Percentiles rank a stretch among this genome's conserved stretches.
Evolutionary conservation across 1,140 invertebrate genomes (phyloP).

Genomic region (Trichoplusia ni): DNA sequence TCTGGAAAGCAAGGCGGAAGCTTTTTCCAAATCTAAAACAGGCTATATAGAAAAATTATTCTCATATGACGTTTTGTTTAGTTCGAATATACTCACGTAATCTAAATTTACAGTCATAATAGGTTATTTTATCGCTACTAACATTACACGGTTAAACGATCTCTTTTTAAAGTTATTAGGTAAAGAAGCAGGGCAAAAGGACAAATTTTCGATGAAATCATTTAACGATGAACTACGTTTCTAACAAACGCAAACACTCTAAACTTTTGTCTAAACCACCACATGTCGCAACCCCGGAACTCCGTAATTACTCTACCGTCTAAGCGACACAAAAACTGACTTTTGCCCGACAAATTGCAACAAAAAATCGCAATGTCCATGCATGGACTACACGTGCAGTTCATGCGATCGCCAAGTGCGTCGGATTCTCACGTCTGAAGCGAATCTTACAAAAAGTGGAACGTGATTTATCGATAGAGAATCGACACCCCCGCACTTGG

Average conservation of each 20-base stretch:
- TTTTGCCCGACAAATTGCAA: conserved; percentile 23
- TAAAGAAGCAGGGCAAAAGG: no score
- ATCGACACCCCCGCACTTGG: conserved; percentile 36
- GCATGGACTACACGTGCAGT: conserved; percentile 35
- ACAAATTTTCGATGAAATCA: no score
- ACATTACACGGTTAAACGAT: no score
- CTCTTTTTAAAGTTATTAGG: no score
- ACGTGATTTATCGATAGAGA: conserved; percentile 63
- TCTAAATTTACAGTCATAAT: no score
- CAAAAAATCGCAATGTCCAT: conserved; percentile 42
- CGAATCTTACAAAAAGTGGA: conserved; percentile 47
- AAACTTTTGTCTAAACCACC: neutral
- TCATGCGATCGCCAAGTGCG: conserved; percentile 44
- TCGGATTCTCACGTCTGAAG: conserved; percentile 55
- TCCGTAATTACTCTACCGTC: neutral
- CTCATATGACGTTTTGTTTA: no score
- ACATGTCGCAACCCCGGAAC: neutral
- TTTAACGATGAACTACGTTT: no score
- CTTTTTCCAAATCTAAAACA: no score
- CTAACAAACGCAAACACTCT: neutral
- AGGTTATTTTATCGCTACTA: no score
- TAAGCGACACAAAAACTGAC: neutral
- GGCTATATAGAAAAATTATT: no score
- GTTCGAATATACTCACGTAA: no score
- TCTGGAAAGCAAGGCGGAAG: no score